A percentile compares a stretch with the other conserved stretches of the same genome.
Evolutionary conservation across 2,113 vertebrate species (phyloP).

Genomic region (Engystomops pustulosus): DNA sequence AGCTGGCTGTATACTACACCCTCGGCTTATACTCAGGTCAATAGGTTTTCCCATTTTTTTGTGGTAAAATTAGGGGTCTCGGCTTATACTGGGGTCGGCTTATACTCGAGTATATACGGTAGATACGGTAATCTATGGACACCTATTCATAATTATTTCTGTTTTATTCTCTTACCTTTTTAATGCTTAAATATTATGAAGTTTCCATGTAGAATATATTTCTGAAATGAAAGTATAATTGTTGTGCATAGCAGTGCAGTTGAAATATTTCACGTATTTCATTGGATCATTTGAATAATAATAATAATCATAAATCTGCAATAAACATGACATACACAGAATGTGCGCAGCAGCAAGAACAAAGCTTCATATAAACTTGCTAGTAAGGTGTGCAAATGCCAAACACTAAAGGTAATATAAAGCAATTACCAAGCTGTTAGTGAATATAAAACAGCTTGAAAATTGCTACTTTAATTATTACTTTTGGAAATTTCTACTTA

Average conservation of each 20-base stretch:
- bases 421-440: conserved; percentile 58
- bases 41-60: too few species aligned
- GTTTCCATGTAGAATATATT: background rate
- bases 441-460: conserved; percentile 50
- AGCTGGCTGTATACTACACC: too few species aligned
- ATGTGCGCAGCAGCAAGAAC: background rate
- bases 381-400: conserved; percentile 45
- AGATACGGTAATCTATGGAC: too few species aligned
- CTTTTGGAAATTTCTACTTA: conserved; percentile 16
- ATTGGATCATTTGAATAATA: conserved; percentile 1
- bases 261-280: background rate
- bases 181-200: background rate
- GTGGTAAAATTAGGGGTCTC: too few species aligned
- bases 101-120: too few species aligned
- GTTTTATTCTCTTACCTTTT: background rate
- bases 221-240: background rate
- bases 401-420: conserved; percentile 25
- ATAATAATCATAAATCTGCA: background rate
- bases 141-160: background rate
- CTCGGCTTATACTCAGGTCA: too few species aligned
- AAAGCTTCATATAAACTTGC: background rate
- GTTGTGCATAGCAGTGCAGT: background rate
- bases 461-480: conserved; percentile 52
- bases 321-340: conserved; percentile 18
- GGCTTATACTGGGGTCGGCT: too few species aligned